Evolutionary conservation across 2,888 invertebrate genomes (phyloP).

Genomic region (Philereme vetulata): DNA sequence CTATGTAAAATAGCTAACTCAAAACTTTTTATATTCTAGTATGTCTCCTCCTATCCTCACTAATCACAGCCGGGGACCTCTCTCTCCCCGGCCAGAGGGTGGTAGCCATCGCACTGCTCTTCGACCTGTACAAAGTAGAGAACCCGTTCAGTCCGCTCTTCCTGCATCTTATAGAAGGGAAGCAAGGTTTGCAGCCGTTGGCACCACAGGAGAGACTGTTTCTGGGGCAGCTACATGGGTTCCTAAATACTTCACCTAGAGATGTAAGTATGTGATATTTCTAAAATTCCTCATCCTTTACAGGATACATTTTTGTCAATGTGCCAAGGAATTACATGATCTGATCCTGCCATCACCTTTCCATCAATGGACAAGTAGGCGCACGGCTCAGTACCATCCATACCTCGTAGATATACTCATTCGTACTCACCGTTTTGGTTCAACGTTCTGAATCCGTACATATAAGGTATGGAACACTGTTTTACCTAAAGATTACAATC

Average conservation of each 20-base stretch:
- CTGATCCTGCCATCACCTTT: too few relatives aligned
- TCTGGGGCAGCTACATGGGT: slow-evolving; percentile 87
- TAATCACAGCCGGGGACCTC: slow-evolving; percentile 75
- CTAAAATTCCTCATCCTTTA: too few relatives aligned
- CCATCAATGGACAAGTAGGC: too few relatives aligned
- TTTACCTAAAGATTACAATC: too few relatives aligned
- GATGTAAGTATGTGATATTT: slow-evolving; percentile 81
- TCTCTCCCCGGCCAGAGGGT: slow-evolving; percentile 75
- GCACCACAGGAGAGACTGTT: slow-evolving; percentile 87
- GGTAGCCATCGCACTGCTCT: slow-evolving; percentile 71
- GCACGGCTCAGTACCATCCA: too few relatives aligned
- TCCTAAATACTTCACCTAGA: slow-evolving; percentile 86
- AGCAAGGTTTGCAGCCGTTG: slow-evolving; percentile 66
- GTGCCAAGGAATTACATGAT: too few relatives aligned
- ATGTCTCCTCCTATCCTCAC: slow-evolving; percentile 72
- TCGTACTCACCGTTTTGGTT: too few relatives aligned
- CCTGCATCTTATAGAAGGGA: slow-evolving; percentile 71
- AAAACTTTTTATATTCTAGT: slow-evolving; percentile 53
- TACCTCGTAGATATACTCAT: too few relatives aligned
- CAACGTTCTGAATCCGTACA: too few relatives aligned
- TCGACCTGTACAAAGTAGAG: slow-evolving; percentile 72
- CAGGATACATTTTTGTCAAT: too few relatives aligned
- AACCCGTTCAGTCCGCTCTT: slow-evolving; percentile 75
- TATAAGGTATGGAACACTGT: too few relatives aligned
- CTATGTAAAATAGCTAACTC: background rate